phyloP scores from a whole-genome alignment of 2,888 invertebrate species.

The Rhamphomyia laevipes region DNA sequence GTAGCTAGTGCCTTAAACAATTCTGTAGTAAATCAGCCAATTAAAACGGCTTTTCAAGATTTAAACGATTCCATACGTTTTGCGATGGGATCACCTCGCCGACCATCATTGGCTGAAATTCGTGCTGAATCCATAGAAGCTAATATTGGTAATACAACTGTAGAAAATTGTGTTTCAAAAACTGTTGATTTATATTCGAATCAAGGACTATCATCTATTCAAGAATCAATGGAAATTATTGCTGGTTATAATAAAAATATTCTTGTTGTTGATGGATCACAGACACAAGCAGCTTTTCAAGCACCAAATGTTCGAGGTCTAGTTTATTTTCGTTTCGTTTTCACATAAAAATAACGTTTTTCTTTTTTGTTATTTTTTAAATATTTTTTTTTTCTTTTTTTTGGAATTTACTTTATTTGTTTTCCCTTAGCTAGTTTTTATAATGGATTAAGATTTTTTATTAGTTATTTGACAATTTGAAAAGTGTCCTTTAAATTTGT shows the following conservation, averaged over 20 bases:
- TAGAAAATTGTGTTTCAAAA: too few relatives aligned
- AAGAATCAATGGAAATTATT: not conserved
- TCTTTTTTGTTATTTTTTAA: conserved; percentile 1
- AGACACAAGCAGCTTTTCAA: conserved; percentile 20
- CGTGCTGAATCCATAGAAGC: not conserved
- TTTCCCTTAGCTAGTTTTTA: too few relatives aligned
- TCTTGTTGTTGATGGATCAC: conserved; percentile 7
- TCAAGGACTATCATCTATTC: too few relatives aligned
- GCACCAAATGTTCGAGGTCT: conserved; percentile 37
- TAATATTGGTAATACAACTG: not conserved
- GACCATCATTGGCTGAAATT: not conserved
- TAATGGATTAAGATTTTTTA: too few relatives aligned
- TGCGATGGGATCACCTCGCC: conserved; percentile 47
- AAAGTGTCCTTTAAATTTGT: too few relatives aligned
- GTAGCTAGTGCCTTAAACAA: not conserved
- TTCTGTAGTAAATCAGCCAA: conserved; percentile 6
- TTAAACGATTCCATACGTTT: conserved; percentile 56
- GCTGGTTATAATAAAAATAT: not conserved
- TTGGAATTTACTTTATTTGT: too few relatives aligned
- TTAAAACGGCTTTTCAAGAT: conserved; percentile 45
- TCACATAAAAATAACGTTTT: too few relatives aligned
- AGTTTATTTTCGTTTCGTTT: conserved; percentile 17
- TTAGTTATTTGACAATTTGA: too few relatives aligned
- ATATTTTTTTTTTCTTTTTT: too few relatives aligned
- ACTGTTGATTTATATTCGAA: too few relatives aligned